Evolutionary conservation across 1,140 invertebrate species (phyloP).

Genomic region (Leptestheria dahalacensis): DNA sequence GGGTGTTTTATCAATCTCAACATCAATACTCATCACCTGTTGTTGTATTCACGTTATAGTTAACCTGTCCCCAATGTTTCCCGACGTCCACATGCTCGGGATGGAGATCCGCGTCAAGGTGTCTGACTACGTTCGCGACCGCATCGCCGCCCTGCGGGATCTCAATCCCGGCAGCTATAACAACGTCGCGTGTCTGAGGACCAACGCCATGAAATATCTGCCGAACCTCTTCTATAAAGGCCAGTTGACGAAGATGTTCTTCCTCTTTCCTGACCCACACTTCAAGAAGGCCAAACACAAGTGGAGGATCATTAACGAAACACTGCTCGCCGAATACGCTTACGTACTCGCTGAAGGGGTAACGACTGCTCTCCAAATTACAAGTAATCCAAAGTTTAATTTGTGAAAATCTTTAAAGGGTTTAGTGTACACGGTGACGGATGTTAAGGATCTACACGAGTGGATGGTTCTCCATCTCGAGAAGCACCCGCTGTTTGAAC

Average conservation of each 20-base stretch:
- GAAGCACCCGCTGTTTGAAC: constrained; percentile 78
- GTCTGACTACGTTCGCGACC: constrained; percentile 92
- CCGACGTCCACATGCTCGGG: constrained; percentile 76
- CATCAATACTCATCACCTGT: too few species aligned
- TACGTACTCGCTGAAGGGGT: constrained; percentile 75
- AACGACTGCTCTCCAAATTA: too few species aligned
- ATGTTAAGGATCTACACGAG: constrained; percentile 91
- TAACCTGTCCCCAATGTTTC: constrained; percentile 77
- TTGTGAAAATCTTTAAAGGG: too few species aligned
- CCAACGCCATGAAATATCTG: constrained; percentile 98
- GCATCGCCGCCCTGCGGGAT: constrained; percentile 69
- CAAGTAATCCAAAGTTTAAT: constrained; percentile 7
- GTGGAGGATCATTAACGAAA: constrained; percentile 94
- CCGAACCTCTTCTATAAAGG: constrained; percentile 93
- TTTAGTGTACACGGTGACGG: constrained; percentile 89
- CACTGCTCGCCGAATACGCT: constrained; percentile 88
- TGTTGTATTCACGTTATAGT: constrained; percentile 39
- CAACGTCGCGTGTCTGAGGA: constrained; percentile 89
- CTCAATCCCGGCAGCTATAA: constrained; percentile 62
- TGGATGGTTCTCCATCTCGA: constrained; percentile 93
- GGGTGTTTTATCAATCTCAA: constrained; percentile 8
- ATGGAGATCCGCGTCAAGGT: constrained; percentile 98
- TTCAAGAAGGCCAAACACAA: constrained; percentile 99
- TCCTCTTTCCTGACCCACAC: constrained; percentile 99
- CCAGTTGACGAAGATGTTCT: constrained; percentile 96